phyloP scores from a whole-genome alignment of 1,140 invertebrate genomes.

The Drosophila subobscura region DNA sequence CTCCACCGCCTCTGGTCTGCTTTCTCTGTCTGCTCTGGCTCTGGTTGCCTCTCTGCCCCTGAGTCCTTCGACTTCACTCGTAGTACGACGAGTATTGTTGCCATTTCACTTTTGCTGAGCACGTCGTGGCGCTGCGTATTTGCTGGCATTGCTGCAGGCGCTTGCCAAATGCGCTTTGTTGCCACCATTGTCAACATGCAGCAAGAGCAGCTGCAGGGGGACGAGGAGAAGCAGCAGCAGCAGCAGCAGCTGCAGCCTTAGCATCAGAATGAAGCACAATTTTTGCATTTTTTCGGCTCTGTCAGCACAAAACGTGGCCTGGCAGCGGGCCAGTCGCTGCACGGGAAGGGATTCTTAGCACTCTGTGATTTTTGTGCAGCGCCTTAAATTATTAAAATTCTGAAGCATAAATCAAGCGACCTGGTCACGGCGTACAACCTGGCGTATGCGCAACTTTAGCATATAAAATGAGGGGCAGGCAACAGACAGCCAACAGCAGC shows the following conservation, averaged over 20 bases:
- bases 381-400: conserved; percentile 74
- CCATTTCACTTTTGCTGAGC: conserved; percentile 77
- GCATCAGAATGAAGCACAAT: conserved; percentile 39
- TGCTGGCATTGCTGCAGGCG: conserved; percentile 68
- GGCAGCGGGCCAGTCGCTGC: conserved; percentile 48
- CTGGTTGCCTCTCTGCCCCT: conserved; percentile 16
- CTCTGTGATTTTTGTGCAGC: conserved; percentile 60
- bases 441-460: conserved; percentile 70
- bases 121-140: conserved; percentile 57
- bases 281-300: conserved; percentile 79
- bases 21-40: background rate
- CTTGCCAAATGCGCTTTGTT: conserved; percentile 80
- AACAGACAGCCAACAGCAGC: conserved; percentile 22
- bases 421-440: conserved; percentile 66
- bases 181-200: conserved; percentile 75
- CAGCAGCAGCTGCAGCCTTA: background rate
- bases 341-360: conserved; percentile 4
- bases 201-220: conserved; percentile 1
- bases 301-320: conserved; percentile 74
- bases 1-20: too few species aligned
- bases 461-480: conserved; percentile 35
- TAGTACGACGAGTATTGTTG: conserved; percentile 51
- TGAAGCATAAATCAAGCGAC: conserved; percentile 65
- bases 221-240: conserved; percentile 20
- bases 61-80: conserved; percentile 54